Conservation (phyloP, 2,888 invertebrate species). For the Cryptus armator region DNA sequence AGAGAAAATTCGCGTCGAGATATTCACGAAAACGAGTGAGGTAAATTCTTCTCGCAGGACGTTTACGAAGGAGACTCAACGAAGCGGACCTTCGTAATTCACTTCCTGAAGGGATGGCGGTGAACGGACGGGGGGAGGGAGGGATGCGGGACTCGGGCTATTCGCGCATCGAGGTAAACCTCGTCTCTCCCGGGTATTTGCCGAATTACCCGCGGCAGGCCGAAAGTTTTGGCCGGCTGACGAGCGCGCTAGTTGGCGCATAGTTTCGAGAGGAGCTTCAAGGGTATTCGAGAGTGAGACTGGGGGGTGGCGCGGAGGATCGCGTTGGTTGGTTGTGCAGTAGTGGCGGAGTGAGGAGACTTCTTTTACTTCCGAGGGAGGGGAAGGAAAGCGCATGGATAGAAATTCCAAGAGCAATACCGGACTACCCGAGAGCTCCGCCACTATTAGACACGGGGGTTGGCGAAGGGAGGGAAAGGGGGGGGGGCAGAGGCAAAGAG, state of each 20-base stretch:
- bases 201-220: slow-evolving; percentile 76
- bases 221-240: slow-evolving; percentile 79
- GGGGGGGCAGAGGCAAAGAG: background rate
- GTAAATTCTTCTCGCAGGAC: slow-evolving; percentile 42
- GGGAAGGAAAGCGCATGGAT: background rate
- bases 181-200: slow-evolving; percentile 76
- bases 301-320: slow-evolving; percentile 5
- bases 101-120: slow-evolving; percentile 35
- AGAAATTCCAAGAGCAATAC: slow-evolving; percentile 28
- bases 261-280: slow-evolving; percentile 60
- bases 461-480: too few relatives aligned
- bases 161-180: slow-evolving; percentile 62
- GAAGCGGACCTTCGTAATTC: slow-evolving; percentile 59
- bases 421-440: background rate
- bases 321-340: slow-evolving; percentile 56
- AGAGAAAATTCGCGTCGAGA: slow-evolving; percentile 18
- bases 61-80: slow-evolving; percentile 54
- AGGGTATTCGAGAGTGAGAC: slow-evolving; percentile 60
- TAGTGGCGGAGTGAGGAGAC: slow-evolving; percentile 56
- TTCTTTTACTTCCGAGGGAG: slow-evolving; percentile 19
- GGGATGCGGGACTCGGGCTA: slow-evolving; percentile 22
- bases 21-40: background rate
- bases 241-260: slow-evolving; percentile 77
- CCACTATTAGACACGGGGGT: background rate
- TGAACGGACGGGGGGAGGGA: background rate